phyloP scores from a whole-genome alignment of 2,888 invertebrate genomes.

The Pristionchus exspectatus region DNA sequence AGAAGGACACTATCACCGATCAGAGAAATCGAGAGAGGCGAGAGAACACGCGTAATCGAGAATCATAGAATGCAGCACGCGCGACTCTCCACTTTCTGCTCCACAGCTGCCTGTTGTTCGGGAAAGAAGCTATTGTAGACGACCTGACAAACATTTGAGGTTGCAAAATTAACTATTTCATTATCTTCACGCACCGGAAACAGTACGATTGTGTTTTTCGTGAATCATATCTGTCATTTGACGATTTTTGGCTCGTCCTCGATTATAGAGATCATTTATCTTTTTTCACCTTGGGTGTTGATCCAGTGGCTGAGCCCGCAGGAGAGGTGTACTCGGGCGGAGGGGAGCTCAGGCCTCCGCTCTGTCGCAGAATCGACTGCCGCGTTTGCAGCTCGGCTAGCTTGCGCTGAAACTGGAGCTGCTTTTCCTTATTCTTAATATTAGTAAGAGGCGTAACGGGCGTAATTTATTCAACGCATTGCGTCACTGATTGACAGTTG shows the following conservation, averaged over 20 bases:
- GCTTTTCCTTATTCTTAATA: neutral
- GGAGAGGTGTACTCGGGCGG: slow-evolving; percentile 59
- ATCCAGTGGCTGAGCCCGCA: slow-evolving; percentile 56
- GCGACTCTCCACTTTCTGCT: slow-evolving; percentile 32
- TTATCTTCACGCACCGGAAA: neutral
- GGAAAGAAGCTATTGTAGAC: slow-evolving; percentile 55
- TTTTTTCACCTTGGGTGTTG: slow-evolving; percentile 2
- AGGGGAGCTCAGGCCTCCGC: slow-evolving; percentile 57
- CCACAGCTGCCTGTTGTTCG: neutral
- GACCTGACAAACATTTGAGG: slow-evolving; percentile 19
- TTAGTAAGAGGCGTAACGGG: neutral
- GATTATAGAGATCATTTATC: neutral
- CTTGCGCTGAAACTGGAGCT: slow-evolving; percentile 57
- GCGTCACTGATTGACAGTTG: no score
- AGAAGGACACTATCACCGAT: neutral
- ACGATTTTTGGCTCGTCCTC: neutral
- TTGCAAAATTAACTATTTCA: neutral
- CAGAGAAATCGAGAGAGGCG: neutral
- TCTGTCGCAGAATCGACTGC: slow-evolving; percentile 61
- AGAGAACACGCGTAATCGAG: neutral
- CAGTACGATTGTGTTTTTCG: neutral
- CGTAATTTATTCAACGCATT: neutral
- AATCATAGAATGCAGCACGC: slow-evolving; percentile 33
- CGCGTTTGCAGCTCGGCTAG: slow-evolving; percentile 66
- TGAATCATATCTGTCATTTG: neutral